These are phyloP conservation scores for Lasioglossum figueresi DNA, from an alignment of 2,888 invertebrate genomes.

Conservation along the genomic window DNA sequence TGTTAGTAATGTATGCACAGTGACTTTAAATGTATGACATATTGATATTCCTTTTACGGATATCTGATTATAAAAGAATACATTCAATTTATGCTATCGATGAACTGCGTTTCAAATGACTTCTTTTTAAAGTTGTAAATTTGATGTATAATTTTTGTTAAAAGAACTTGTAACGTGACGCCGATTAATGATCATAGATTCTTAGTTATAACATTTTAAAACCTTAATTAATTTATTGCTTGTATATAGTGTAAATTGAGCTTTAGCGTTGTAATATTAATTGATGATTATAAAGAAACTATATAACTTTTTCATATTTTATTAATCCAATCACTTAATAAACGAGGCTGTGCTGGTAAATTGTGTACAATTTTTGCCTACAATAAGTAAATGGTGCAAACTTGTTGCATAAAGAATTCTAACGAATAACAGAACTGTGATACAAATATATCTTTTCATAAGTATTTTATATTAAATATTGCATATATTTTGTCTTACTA, in stretches of 20 bases:
- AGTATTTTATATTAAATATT: too few species aligned
- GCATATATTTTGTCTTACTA: too few species aligned
- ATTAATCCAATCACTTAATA: conserved; percentile 58
- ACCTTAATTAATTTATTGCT: conserved; percentile 73
- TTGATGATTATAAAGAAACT: conserved; percentile 60
- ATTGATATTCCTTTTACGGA: background rate
- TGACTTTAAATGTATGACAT: conserved; percentile 32
- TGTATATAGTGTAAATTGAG: conserved; percentile 80
- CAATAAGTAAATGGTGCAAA: background rate
- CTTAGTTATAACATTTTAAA: conserved; percentile 59
- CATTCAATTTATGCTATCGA: background rate
- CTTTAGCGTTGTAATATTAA: conserved; percentile 73
- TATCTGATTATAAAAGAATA: background rate
- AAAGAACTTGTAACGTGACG: conserved; percentile 25
- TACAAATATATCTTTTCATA: too few species aligned
- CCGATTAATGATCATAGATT: conserved; percentile 29
- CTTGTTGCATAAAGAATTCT: background rate
- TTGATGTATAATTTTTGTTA: conserved; percentile 21
- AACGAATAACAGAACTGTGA: too few species aligned
- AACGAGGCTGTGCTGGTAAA: conserved; percentile 57
- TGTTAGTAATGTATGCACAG: conserved; percentile 25
- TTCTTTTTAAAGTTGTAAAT: conserved; percentile 23
- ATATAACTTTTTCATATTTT: conserved; percentile 55
- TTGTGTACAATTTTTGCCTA: conserved; percentile 31
- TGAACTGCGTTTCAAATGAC: conserved; percentile 3